Conservation (phyloP, 2,797 vertebrate species). For the Xenopus petersii region DNA sequence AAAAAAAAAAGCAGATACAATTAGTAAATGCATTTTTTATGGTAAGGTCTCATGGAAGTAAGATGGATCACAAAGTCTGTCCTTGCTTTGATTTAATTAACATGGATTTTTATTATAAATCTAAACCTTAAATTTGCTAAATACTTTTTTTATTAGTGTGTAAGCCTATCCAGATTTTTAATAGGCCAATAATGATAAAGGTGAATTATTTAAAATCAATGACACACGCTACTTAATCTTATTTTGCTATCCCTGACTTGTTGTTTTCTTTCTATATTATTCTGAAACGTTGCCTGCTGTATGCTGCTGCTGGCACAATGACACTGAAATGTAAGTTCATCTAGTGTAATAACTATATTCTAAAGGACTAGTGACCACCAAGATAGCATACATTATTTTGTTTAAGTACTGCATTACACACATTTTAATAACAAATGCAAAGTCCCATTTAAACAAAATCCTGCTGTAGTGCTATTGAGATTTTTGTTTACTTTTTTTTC, state of each 20-base stretch:
- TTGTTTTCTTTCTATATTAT: slow-evolving; percentile 5
- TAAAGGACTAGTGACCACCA: too few species aligned
- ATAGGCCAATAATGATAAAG: slow-evolving; percentile 43
- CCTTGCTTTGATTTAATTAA: slow-evolving; percentile 49
- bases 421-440: too few species aligned
- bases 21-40: slow-evolving; percentile 51
- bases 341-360: too few species aligned
- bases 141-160: slow-evolving; percentile 32
- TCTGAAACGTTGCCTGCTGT: background rate
- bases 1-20: slow-evolving; percentile 28
- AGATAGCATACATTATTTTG: background rate
- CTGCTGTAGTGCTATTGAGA: too few species aligned
- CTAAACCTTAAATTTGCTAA: slow-evolving; percentile 47
- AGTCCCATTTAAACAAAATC: too few species aligned
- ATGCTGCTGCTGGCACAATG: too few species aligned
- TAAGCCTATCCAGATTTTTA: slow-evolving; percentile 35
- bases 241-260: background rate
- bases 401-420: too few species aligned
- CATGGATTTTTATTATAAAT: slow-evolving; percentile 46
- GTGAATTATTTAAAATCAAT: slow-evolving; percentile 38
- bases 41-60: slow-evolving; percentile 51
- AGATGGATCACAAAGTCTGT: slow-evolving; percentile 52
- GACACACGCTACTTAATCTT: slow-evolving; percentile 29
- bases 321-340: too few species aligned
- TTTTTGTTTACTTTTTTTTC: too few species aligned